phyloP scores from a whole-genome alignment of 2,888 invertebrate species.

The Drosophila flavopinicola region DNA sequence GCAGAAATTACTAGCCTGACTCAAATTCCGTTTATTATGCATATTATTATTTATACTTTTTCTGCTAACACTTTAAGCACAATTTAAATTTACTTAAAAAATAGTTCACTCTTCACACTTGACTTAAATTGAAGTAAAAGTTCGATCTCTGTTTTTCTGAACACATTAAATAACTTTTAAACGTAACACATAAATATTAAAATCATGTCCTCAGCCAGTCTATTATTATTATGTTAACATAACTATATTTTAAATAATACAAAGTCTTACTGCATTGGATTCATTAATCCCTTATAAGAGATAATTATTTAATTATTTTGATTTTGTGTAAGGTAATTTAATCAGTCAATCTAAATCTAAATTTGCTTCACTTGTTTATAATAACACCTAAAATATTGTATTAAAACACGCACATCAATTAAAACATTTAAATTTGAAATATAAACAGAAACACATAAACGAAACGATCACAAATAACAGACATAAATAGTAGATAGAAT shows the following conservation, averaged over 20 bases:
- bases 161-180: neutral
- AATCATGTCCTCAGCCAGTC: too few species aligned
- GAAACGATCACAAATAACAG: constrained; percentile 9
- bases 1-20: too few species aligned
- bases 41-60: too few species aligned
- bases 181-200: neutral
- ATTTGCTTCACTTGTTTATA: neutral
- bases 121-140: neutral
- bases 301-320: too few species aligned
- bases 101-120: neutral
- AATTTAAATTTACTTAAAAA: neutral
- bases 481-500: neutral
- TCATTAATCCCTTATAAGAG: too few species aligned
- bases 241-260: too few species aligned
- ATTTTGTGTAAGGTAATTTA: too few species aligned
- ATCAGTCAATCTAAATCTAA: neutral
- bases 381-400: neutral
- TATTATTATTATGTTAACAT: too few species aligned
- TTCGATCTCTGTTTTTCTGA: neutral
- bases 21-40: too few species aligned
- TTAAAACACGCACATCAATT: neutral
- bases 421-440: neutral
- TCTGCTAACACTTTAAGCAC: neutral
- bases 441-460: neutral
- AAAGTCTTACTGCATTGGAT: too few species aligned